These are phyloP conservation scores for Thaumatotibia leucotreta DNA, from an alignment of 1,140 invertebrate genomes.

Conservation along the genomic window DNA sequence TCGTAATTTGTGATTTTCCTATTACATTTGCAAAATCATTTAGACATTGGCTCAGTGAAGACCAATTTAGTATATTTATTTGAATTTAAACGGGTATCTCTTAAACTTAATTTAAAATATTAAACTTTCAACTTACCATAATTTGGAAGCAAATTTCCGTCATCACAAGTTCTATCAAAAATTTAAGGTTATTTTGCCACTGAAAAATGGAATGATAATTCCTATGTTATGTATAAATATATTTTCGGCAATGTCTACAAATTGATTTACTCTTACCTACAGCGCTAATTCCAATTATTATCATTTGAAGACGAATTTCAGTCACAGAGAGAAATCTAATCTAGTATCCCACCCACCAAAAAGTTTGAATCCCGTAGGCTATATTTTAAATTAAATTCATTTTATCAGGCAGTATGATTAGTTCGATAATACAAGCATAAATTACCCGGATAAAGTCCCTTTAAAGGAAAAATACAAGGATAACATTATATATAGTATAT, in stretches of 20 bases:
- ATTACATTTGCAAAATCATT: no score
- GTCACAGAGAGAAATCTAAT: background rate
- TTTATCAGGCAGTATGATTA: background rate
- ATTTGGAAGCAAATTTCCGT: background rate
- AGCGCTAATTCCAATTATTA: conserved; percentile 1
- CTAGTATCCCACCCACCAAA: background rate
- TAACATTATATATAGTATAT: no score
- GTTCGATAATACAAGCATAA: background rate
- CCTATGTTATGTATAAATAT: background rate
- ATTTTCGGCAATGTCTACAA: background rate
- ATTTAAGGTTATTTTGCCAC: background rate
- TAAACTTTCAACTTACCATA: background rate
- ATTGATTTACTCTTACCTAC: background rate
- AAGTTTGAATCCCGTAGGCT: background rate
- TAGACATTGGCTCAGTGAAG: no score
- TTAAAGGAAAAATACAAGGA: background rate
- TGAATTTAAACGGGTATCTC: no score
- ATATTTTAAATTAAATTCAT: background rate
- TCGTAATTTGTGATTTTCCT: no score
- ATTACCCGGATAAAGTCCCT: background rate
- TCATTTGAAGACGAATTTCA: background rate
- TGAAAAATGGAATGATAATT: background rate
- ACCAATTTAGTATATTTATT: no score
- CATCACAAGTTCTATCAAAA: background rate
- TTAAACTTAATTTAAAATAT: background rate